Evolutionary conservation across 2,888 invertebrate species (phyloP).

Genomic region (Pachycephus smyrnensis): DNA sequence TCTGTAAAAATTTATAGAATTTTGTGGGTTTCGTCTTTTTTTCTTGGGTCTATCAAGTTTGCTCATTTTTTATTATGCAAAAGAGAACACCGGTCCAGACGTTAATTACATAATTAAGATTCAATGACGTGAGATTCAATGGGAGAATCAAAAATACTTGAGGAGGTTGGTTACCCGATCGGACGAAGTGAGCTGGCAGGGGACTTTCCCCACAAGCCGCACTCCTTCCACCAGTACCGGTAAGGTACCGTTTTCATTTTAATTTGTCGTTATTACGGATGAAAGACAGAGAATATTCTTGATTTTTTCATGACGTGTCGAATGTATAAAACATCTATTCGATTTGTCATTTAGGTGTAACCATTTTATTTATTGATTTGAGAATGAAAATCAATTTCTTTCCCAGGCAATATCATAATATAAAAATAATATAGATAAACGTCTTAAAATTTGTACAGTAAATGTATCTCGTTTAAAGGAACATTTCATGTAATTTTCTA

Average conservation of each 20-base stretch:
- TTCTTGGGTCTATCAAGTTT: not conserved
- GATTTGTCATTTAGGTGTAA: too few relatives aligned
- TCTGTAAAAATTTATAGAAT: not conserved
- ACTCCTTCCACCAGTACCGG: not conserved
- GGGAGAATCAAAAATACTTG: not conserved
- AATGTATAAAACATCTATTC: not conserved
- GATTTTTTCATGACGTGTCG: not conserved
- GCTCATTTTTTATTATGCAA: too few relatives aligned
- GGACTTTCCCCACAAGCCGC: not conserved
- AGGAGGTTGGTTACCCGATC: not conserved
- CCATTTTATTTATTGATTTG: too few relatives aligned
- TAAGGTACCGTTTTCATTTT: not conserved
- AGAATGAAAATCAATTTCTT: too few relatives aligned
- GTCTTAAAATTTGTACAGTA: too few relatives aligned
- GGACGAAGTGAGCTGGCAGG: not conserved
- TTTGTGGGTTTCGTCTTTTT: not conserved
- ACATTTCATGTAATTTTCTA: too few relatives aligned
- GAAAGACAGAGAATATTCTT: not conserved
- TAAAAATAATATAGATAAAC: too few relatives aligned
- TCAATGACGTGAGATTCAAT: too few relatives aligned
- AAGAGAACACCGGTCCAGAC: too few relatives aligned
- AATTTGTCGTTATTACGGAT: not conserved
- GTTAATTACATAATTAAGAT: not conserved
- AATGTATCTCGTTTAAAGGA: too few relatives aligned
- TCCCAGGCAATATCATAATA: too few relatives aligned